Conservation (phyloP, 2,797 vertebrate genomes). For the Garrulus glandarius region DNA sequence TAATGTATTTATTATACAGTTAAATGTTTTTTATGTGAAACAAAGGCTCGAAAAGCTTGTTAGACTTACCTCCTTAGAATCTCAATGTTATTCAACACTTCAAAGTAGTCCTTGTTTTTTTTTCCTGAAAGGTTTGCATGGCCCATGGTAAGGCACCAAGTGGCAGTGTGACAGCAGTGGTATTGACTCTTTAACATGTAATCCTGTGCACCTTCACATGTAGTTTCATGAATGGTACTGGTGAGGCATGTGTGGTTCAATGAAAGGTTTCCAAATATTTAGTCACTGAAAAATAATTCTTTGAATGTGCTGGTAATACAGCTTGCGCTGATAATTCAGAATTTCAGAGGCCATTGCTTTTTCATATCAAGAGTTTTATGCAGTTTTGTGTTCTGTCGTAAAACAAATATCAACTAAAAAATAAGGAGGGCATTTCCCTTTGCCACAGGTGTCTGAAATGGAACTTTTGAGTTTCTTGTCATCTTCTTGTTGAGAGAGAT, state of each 20-base stretch:
- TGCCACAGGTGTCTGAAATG: neutral
- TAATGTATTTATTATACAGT: neutral
- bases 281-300: neutral
- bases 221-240: fast-evolving
- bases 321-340: neutral
- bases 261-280: neutral
- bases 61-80: neutral
- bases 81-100: neutral
- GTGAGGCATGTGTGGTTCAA: neutral
- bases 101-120: neutral
- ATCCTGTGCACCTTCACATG: neutral
- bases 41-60: neutral
- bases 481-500: neutral
- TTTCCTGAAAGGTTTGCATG: neutral
- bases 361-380: neutral
- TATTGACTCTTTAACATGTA: neutral
- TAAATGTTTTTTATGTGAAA: neutral
- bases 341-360: neutral
- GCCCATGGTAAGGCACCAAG: fast-evolving
- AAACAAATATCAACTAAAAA: neutral
- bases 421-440: neutral
- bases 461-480: neutral
- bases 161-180: neutral
- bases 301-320: neutral
- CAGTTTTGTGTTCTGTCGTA: neutral